Evolutionary conservation across 2,888 invertebrate species (phyloP), one percentile per base, ranked within the genome.

Genomic region (Congeria kusceri): DNA sequence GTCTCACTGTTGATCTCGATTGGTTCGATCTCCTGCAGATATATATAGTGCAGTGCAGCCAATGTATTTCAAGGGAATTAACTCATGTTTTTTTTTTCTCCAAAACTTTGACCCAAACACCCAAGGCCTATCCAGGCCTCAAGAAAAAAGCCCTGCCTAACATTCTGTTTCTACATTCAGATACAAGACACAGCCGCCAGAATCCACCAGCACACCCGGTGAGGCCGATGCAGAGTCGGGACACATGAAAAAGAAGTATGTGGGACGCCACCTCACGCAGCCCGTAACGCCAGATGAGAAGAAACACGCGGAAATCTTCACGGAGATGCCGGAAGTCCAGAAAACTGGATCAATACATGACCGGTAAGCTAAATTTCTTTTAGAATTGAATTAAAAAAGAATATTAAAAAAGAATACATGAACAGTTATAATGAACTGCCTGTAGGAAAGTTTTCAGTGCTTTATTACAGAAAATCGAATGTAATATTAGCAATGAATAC

Each of bases 211-310:
- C 15, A 78, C 83, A 28, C 23, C 25, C 9, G 39, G 9, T 3
- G 39, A 39, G 5, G 84, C 80, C 44, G 83, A 87, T 1, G 78
- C 87, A 0, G 87, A 86, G 20, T 76, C 83, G 11, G 46, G 29
- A 5, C 77, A 83, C n/a, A 80, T 83, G 46, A 89, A 88, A 66
- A 88, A 84, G 62, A 87, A 86, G 47, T 90, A 90, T 77, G 85
- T 85, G 18, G 87, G 86, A 0, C 88, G 91, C 25, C 91, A 91
- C 77, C 75, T 86, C 71, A 91, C 91, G 1, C 91, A 91, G 73
- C 91, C 91, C 5, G 86, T 91, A 63, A 91, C 91, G n/a, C 88
- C 88, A 4, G 88, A 86, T 62, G 91, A 91, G 82, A 90, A 90
- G 80, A 83, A 87, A 61, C 87, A 90, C 57, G 91, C 90, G 0